phyloP scores from a whole-genome alignment of 2,888 invertebrate species.

The Stenodera caucasica region DNA sequence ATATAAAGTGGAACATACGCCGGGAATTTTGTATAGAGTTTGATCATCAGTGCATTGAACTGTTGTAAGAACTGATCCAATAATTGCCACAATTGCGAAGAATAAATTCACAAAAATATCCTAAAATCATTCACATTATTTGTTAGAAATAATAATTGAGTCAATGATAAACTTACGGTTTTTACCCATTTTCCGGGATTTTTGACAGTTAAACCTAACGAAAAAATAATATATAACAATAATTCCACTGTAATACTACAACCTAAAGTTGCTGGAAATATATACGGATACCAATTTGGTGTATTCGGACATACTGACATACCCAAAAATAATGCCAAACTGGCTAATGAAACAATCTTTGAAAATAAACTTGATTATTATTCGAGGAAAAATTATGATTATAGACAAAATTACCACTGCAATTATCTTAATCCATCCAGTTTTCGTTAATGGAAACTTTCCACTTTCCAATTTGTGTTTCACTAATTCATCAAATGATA shows the following conservation, averaged over 20 bases:
- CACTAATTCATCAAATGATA: conserved; percentile 37
- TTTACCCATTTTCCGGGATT: conserved; percentile 23
- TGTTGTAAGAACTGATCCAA: conserved; percentile 16
- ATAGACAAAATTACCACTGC: conserved; percentile 37
- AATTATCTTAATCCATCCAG: conserved; percentile 39
- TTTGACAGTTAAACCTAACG: conserved; percentile 22
- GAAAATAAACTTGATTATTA: too few species aligned
- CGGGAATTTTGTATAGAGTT: conserved; percentile 19
- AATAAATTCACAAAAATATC: conserved; percentile 22
- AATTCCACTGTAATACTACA: conserved; percentile 15
- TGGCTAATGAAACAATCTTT: conserved; percentile 21
- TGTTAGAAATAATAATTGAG: too few species aligned
- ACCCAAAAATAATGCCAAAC: conserved; percentile 22
- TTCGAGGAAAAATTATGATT: too few species aligned
- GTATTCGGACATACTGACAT: conserved; percentile 13
- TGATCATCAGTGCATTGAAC: conserved; percentile 11
- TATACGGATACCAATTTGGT: conserved; percentile 20
- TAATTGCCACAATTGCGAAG: conserved; percentile 16
- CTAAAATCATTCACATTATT: conserved; percentile 11
- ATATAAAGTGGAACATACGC: conserved; percentile 14
- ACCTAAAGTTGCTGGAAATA: conserved; percentile 20
- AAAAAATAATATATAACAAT: conserved; percentile 25
- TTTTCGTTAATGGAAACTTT: conserved; percentile 40
- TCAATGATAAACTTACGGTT: conserved; percentile 18
- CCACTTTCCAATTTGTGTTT: conserved; percentile 39